These are phyloP conservation scores for Clinocottus analis DNA, from an alignment of 2,113 vertebrate genomes.

Conservation along the genomic window DNA sequence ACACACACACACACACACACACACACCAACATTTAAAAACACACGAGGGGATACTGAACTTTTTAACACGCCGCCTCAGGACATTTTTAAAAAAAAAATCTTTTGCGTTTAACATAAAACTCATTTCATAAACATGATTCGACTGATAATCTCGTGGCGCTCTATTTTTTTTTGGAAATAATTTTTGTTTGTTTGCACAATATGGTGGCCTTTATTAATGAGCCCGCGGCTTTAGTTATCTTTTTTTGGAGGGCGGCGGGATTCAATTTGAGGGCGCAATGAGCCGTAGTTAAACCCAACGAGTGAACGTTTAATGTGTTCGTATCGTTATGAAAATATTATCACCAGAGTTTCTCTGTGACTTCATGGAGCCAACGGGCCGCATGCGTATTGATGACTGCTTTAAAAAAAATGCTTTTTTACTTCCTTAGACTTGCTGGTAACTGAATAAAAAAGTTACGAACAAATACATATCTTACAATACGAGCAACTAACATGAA, in stretches of 20 bases:
- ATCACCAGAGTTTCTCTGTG: slow-evolving; percentile 1
- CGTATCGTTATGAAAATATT: slow-evolving; percentile 26
- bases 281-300: slow-evolving; percentile 45
- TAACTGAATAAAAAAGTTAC: neutral
- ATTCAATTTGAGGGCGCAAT: slow-evolving; percentile 58
- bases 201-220: slow-evolving; percentile 51
- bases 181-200: slow-evolving; percentile 44
- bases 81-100: slow-evolving; percentile 10
- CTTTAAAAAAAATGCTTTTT: neutral
- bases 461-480: neutral
- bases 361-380: slow-evolving; percentile 4
- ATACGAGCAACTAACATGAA: neutral
- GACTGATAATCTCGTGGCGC: slow-evolving; percentile 22
- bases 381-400: neutral
- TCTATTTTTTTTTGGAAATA: slow-evolving; percentile 25
- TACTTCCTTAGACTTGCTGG: neutral
- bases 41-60: slow-evolving; percentile 30
- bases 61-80: slow-evolving; percentile 41
- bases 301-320: slow-evolving; percentile 43
- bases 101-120: slow-evolving; percentile 20
- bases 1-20: too few relatives aligned
- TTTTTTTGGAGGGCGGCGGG: too few relatives aligned
- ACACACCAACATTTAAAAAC: slow-evolving; percentile 1
- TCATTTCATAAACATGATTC: slow-evolving; percentile 28
- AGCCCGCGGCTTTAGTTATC: slow-evolving; percentile 37